phyloP scores from a whole-genome alignment of 1,140 invertebrate species.

The Saccostrea cuccullata region DNA sequence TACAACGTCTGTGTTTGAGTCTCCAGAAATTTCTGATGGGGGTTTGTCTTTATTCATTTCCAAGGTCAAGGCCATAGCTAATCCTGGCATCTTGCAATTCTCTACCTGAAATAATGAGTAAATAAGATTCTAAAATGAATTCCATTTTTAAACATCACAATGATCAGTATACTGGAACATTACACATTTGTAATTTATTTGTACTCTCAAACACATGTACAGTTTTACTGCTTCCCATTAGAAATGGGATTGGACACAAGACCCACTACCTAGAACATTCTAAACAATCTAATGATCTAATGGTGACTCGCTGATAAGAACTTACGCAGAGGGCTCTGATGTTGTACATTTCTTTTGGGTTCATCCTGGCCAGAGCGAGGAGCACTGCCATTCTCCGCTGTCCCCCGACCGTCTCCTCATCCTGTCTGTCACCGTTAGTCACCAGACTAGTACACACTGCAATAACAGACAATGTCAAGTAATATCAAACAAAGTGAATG shows the following conservation, averaged over 20 bases:
- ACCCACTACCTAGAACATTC: no score
- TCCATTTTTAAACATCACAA: neutral
- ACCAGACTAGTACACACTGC: constrained; percentile 91
- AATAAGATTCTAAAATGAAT: neutral
- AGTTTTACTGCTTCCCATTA: no score
- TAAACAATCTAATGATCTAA: no score
- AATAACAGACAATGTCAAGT: constrained; percentile 65
- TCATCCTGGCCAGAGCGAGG: constrained; percentile 91
- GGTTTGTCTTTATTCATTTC: constrained; percentile 69
- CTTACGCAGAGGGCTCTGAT: constrained; percentile 84
- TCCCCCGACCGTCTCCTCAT: constrained; percentile 87
- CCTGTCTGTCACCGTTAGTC: constrained; percentile 91
- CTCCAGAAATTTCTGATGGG: constrained; percentile 52
- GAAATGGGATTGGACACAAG: no score
- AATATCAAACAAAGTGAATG: neutral
- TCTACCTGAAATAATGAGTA: constrained; percentile 82
- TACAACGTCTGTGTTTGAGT: constrained; percentile 81
- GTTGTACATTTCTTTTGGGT: constrained; percentile 89
- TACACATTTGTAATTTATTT: no score
- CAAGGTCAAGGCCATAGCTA: constrained; percentile 89
- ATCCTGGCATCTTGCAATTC: constrained; percentile 91
- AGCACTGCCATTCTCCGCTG: constrained; percentile 85
- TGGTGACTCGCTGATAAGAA: neutral
- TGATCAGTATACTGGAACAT: no score
- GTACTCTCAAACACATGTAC: no score